Conservation (phyloP, 2,113 vertebrate genomes). For the Centropristis striata region DNA sequence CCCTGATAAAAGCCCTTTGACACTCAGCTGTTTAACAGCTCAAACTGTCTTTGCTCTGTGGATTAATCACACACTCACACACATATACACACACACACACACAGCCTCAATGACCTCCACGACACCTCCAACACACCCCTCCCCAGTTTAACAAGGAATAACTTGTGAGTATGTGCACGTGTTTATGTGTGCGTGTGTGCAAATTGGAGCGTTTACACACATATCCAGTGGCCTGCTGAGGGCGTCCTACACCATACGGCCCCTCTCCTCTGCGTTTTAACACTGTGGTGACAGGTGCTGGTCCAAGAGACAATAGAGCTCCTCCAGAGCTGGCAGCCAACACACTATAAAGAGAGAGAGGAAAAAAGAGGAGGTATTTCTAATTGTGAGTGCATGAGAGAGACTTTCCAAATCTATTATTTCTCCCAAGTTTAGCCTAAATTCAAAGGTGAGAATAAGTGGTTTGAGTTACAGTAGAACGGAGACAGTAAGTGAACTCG, state of each 20-base stretch:
- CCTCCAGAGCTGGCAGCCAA: constrained; percentile 72
- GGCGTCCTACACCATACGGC: constrained; percentile 70
- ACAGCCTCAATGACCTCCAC: constrained; percentile 61
- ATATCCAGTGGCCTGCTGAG: constrained; percentile 69
- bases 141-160: constrained; percentile 63
- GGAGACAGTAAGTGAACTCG: constrained; percentile 43
- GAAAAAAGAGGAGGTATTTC: constrained; percentile 51
- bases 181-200: constrained; percentile 29
- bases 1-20: constrained; percentile 82
- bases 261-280: constrained; percentile 67
- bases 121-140: constrained; percentile 46
- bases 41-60: constrained; percentile 75
- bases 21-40: constrained; percentile 83
- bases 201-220: constrained; percentile 57
- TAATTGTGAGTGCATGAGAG: constrained; percentile 43
- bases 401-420: constrained; percentile 51
- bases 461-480: constrained; percentile 41
- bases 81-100: constrained; percentile 30
- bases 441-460: constrained; percentile 66
- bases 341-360: constrained; percentile 35
- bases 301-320: constrained; percentile 73
- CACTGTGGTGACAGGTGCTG: constrained; percentile 80
- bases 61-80: constrained; percentile 62
- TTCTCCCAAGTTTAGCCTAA: constrained; percentile 35
- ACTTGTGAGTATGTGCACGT: constrained; percentile 53